Percentiles rank a stretch among this genome's conserved stretches.
Conservation (phyloP, 2,888 invertebrate species). For the Tanypteryx hageni region DNA sequence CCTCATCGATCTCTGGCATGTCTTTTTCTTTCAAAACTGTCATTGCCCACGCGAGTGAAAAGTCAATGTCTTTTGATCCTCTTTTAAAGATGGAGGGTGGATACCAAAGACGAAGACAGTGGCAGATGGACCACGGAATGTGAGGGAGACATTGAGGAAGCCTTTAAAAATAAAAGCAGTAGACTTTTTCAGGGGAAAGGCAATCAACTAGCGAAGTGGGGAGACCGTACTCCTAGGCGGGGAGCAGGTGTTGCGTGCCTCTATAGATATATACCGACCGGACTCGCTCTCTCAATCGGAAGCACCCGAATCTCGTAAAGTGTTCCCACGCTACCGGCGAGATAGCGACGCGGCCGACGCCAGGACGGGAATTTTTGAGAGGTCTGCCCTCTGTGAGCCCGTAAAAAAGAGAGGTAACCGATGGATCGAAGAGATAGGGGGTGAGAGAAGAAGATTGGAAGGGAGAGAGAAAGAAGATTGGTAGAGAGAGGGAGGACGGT, state of each 20-base stretch:
- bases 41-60: too few relatives aligned
- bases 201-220: conserved; percentile 30
- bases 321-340: conserved; percentile 49
- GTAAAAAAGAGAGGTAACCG: conserved; percentile 11
- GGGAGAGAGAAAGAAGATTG: neutral
- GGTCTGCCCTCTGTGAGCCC: neutral
- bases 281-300: conserved; percentile 29
- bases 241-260: conserved; percentile 49
- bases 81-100: too few relatives aligned
- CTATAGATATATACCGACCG: conserved; percentile 1
- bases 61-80: too few relatives aligned
- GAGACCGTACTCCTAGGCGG: neutral
- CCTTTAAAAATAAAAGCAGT: neutral
- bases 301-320: conserved; percentile 38
- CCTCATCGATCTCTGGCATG: neutral
- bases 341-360: neutral
- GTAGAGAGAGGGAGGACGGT: neutral
- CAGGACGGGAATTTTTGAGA: neutral
- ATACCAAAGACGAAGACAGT: neutral
- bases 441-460: neutral
- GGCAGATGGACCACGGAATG: conserved; percentile 34
- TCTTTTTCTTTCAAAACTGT: neutral
- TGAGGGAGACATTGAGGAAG: neutral
- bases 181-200: conserved; percentile 42
- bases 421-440: conserved; percentile 13